Base-by-base conservation (phyloP, 2,888 invertebrate species). In the Ashinkailepas kermadecensis region DNA sequence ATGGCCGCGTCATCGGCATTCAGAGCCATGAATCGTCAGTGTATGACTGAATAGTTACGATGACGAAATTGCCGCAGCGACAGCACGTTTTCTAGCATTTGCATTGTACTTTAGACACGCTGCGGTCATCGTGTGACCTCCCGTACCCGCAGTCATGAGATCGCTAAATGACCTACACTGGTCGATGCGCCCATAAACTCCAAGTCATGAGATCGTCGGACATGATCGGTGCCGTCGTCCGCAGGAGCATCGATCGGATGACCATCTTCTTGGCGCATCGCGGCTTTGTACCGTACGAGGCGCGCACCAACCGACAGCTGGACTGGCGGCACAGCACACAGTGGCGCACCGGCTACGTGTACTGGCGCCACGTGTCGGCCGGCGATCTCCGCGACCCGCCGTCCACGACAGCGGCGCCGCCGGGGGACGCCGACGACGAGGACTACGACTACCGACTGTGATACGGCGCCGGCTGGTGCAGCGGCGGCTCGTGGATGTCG, bases 211-310 rank as follows among this genome's bases (percentile, higher is more conserved):
- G 39, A 39, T 39, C 39, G 39, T 39, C 1, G 39, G 4, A 39
- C 39, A 3, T 39, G 39, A 39, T 4, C 39, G 39, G 39, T 39
- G 59, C 59, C 65, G 13, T 13, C 13, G 6, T 2, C 56, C 56
- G 9, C 74, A 74, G 74, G 74, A 74, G 56, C 54, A 74, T 79
- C 58, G 79, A 79, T 15, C 79, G 79, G n/a, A 79, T 79, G 79
- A 79, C 79, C 79, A 79, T 79, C 57, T 79, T 79, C 25, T 58
- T 79, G 23, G 79, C 79, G 13, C 79, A 79, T 58, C 79, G 79
- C 15, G 79, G 79, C 25, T 79, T 23, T 10, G 79, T 79, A 6
- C 79, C 79, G 58, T 79, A 79, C 79, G 79, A 79, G 58, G 57
- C 23, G 58, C 23, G 7, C 4, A 25, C 79, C 58, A 79, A 59